A percentile compares a stretch with the other conserved stretches of the same genome.
Evolutionary conservation across 2,797 vertebrate genomes (phyloP).

Genomic region (Coregonus suidteri): DNA sequence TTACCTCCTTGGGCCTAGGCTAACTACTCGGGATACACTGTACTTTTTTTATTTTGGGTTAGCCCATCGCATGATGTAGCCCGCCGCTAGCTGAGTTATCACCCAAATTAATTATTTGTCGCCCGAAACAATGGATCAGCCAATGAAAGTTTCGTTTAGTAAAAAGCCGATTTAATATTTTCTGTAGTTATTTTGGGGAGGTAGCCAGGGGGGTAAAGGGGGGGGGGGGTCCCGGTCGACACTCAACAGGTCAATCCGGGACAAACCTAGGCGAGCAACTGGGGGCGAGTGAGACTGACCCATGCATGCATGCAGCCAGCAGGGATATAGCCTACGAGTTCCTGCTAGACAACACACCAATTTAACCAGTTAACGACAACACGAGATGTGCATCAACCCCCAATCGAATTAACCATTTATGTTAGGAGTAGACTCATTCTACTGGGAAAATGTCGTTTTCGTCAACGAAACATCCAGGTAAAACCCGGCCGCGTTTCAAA

Average conservation of each 20-base stretch:
- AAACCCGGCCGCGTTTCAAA: slow-evolving; percentile 35
- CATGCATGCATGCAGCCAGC: slow-evolving; percentile 55
- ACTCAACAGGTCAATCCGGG: slow-evolving; percentile 84
- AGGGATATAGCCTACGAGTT: slow-evolving; percentile 35
- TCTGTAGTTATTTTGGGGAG: neutral
- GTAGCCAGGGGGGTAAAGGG: slow-evolving; percentile 24
- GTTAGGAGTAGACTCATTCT: slow-evolving; percentile 4
- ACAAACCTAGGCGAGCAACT: slow-evolving; percentile 66
- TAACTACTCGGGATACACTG: slow-evolving; percentile 58
- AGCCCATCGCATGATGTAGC: slow-evolving; percentile 31
- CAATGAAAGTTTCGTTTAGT: neutral
- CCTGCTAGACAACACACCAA: slow-evolving; percentile 37
- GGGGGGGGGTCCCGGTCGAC: slow-evolving; percentile 45
- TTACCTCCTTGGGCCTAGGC: slow-evolving; percentile 54
- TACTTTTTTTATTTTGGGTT: neutral
- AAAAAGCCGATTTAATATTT: slow-evolving; percentile 3
- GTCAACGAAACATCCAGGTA: neutral
- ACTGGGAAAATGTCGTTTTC: neutral
- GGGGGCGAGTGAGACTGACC: slow-evolving; percentile 70
- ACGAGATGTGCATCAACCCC: slow-evolving; percentile 12
- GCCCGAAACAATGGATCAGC: neutral
- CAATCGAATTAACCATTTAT: neutral
- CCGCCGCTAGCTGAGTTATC: slow-evolving; percentile 22
- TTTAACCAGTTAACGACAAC: slow-evolving; percentile 60
- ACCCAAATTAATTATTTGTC: slow-evolving; percentile 44